Base-by-base conservation (phyloP, 2,888 invertebrate genomes). In the Gnatocerus cornutus region DNA sequence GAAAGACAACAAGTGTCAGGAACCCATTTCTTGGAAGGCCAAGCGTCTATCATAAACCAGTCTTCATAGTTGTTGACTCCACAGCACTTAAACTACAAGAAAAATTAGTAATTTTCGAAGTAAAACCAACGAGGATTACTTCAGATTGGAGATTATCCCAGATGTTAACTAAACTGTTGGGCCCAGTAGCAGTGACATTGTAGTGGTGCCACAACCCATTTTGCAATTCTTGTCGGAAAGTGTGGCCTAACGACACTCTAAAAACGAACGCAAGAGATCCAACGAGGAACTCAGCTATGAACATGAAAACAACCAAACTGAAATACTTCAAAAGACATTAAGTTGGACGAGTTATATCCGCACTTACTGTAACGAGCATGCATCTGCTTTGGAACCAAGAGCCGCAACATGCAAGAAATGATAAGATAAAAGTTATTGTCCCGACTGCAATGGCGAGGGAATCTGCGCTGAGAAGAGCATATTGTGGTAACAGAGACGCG, bases 391-490 rank as follows among this genome's bases (percentile, higher is more conserved):
- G 93, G 79, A 93, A 90, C 90, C 93, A 93, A 48, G 94, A 91
- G 9, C 95, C 95, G 81, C 94, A 93, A 83, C 94, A 95, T 71
- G 95, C 96, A 77, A 94, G 90, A 84, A 95, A 94, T 53, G 94
- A 92, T 6, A 95, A 89, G 68, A 94, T 87, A 79, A 94, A 91
- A 43, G 92, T 91, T 61, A 92, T 85, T 43, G 90, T 88, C 37
- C 95, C 95, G 14, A 92, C 89, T 55, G 89, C 88, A 74, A 95
- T 90, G 72, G 92, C 90, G 63, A 95, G 84, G 12, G 91, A 90
- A 80, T 95, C 94, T 9, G 92, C 92, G 75, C 93, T 92, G 67
- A 94, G 87, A 66, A 91, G 89, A 56, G 90, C 90, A 84, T 92
- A 91, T 77, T 90, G 91, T 12, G 91, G 94, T 71, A 93, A 84